Evolutionary conservation across 2,888 invertebrate species (phyloP).

Genomic region (Pyralis farinalis): DNA sequence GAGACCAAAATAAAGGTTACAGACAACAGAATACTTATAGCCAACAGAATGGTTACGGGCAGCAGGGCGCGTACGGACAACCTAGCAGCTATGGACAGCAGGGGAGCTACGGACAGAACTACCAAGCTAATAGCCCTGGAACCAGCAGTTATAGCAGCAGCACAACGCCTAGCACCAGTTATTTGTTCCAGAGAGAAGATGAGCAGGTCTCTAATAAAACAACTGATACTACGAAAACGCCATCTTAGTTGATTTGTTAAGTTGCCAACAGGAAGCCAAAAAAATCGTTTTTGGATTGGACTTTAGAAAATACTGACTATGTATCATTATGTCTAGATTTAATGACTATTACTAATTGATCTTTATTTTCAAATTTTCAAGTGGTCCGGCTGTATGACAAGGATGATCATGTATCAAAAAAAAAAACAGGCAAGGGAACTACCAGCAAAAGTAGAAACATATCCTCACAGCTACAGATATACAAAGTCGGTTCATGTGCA

Average conservation of each 20-base stretch:
- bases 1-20: conserved; percentile 27
- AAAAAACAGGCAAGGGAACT: too few relatives aligned
- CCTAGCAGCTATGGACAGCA: not conserved
- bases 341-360: too few relatives aligned
- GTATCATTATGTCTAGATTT: too few relatives aligned
- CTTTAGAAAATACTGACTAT: too few relatives aligned
- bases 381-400: too few relatives aligned
- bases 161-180: conserved; percentile 74
- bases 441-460: too few relatives aligned
- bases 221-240: conserved; percentile 53
- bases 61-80: conserved; percentile 18
- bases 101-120: conserved; percentile 13
- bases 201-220: conserved; percentile 55
- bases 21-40: conserved; percentile 29
- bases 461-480: too few relatives aligned
- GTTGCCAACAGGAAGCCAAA: too few relatives aligned
- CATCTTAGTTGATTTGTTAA: conserved; percentile 39
- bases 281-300: too few relatives aligned
- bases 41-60: conserved; percentile 20
- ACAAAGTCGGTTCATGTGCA: too few relatives aligned
- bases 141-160: conserved; percentile 34
- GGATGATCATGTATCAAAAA: too few relatives aligned
- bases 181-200: conserved; percentile 77
- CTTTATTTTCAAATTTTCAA: too few relatives aligned
- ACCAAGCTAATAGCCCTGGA: conserved; percentile 11